Evolutionary conservation across 2,888 invertebrate species (phyloP).

Genomic region (Hofmannophila pseudospretella): DNA sequence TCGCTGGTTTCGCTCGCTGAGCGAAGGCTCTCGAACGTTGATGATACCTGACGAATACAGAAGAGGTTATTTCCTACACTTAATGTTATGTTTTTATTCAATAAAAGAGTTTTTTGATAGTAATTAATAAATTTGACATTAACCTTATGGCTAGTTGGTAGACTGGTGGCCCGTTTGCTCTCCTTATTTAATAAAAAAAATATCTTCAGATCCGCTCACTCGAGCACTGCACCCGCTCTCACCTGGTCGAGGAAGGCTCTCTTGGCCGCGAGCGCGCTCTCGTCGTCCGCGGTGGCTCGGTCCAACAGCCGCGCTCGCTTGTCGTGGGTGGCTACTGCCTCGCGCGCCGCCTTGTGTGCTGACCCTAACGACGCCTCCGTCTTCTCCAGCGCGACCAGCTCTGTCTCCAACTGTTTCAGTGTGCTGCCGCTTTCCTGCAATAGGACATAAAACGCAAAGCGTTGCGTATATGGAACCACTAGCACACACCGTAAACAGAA

Average conservation of each 20-base stretch:
- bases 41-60: slow-evolving; percentile 59
- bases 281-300: slow-evolving; percentile 83
- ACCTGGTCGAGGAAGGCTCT: slow-evolving; percentile 77
- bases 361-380: slow-evolving; percentile 81
- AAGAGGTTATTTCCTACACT: no score
- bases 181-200: no score
- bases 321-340: slow-evolving; percentile 65
- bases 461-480: no score
- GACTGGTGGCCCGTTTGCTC: no score
- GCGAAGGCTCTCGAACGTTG: slow-evolving; percentile 82
- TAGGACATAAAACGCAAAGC: background rate
- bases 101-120: no score
- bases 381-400: slow-evolving; percentile 81
- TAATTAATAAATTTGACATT: no score
- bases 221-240: no score
- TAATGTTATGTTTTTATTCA: no score
- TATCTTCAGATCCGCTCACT: no score
- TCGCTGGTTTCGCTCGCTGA: slow-evolving; percentile 81
- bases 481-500: no score
- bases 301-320: slow-evolving; percentile 82
- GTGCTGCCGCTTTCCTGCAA: slow-evolving; percentile 82
- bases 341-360: slow-evolving; percentile 72
- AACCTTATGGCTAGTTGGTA: no score
- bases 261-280: slow-evolving; percentile 70
- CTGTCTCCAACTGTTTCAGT: slow-evolving; percentile 80